Evolutionary conservation across 1,140 invertebrate genomes (phyloP).

Genomic region (Zaprionus taronus): DNA sequence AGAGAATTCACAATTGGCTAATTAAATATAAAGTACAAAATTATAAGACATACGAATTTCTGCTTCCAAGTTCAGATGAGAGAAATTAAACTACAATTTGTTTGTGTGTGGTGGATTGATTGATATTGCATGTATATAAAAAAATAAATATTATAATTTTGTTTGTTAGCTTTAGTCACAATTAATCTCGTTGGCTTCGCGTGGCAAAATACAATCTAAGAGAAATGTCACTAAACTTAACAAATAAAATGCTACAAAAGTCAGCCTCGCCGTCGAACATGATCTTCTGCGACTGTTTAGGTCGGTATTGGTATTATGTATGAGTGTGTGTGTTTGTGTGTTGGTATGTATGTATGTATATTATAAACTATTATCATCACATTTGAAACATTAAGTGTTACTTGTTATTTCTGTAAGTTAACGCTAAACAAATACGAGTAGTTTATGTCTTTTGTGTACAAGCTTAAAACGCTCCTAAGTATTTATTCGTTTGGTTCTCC

Average conservation of each 20-base stretch:
- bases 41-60: constrained; percentile 22
- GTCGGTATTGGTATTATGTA: constrained; percentile 53
- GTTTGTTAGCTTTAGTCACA: constrained; percentile 55
- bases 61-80: not conserved
- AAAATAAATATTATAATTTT: constrained; percentile 42
- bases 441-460: constrained; percentile 76
- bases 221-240: constrained; percentile 78
- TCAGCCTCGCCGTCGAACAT: constrained; percentile 71
- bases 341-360: constrained; percentile 62
- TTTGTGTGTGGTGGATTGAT: constrained; percentile 11
- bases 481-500: constrained; percentile 52
- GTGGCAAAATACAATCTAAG: constrained; percentile 58
- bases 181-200: constrained; percentile 78
- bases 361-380: constrained; percentile 82
- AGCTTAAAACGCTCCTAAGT: constrained; percentile 70
- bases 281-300: constrained; percentile 54
- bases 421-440: constrained; percentile 78
- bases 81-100: constrained; percentile 22
- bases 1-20: constrained; percentile 65
- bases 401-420: constrained; percentile 65
- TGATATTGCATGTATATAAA: not conserved
- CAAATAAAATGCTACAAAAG: constrained; percentile 80
- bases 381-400: constrained; percentile 79
- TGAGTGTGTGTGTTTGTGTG: constrained; percentile 46
- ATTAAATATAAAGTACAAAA: constrained; percentile 59